Percentiles rank a stretch among this genome's conserved stretches.
Evolutionary conservation across 2,797 vertebrate genomes (phyloP).

Genomic region (Hybognathus amarus): DNA sequence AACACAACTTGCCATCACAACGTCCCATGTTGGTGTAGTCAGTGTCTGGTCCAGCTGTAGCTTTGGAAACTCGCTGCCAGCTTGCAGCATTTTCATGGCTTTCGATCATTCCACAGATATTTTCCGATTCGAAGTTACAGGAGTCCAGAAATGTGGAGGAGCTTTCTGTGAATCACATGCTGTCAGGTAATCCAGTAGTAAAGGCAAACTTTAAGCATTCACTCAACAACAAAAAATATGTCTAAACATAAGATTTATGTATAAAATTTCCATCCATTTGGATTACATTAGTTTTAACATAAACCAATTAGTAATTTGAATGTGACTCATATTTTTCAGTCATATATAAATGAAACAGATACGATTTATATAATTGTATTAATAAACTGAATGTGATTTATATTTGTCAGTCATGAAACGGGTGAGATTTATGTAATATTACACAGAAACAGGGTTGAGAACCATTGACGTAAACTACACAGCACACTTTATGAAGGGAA

Average conservation of each 20-base stretch:
- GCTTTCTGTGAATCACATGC: constrained; percentile 58
- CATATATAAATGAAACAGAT: too few relatives aligned
- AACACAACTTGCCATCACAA: constrained; percentile 80
- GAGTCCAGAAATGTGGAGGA: constrained; percentile 89
- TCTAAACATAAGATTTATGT: too few relatives aligned
- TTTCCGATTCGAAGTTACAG: constrained; percentile 90
- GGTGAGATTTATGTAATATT: too few relatives aligned
- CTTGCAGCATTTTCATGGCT: constrained; percentile 70
- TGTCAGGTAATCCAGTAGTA: background rate
- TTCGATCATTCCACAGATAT: constrained; percentile 94
- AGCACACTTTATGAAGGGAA: too few relatives aligned
- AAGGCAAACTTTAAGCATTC: constrained; percentile 20
- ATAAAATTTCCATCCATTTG: too few relatives aligned
- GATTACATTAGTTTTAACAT: too few relatives aligned
- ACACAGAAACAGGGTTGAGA: background rate
- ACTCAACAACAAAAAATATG: too few relatives aligned
- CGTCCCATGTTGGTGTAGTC: constrained; percentile 88
- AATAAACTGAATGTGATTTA: too few relatives aligned
- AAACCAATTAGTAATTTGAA: too few relatives aligned
- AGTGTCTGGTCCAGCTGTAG: constrained; percentile 73
- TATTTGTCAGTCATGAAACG: too few relatives aligned
- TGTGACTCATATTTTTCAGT: too few relatives aligned
- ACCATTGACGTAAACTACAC: background rate
- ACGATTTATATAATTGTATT: too few relatives aligned
- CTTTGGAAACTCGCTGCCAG: constrained; percentile 77